Evolutionary conservation across 2,113 vertebrate species (phyloP).

Genomic region (Picathartes gymnocephalus): DNA sequence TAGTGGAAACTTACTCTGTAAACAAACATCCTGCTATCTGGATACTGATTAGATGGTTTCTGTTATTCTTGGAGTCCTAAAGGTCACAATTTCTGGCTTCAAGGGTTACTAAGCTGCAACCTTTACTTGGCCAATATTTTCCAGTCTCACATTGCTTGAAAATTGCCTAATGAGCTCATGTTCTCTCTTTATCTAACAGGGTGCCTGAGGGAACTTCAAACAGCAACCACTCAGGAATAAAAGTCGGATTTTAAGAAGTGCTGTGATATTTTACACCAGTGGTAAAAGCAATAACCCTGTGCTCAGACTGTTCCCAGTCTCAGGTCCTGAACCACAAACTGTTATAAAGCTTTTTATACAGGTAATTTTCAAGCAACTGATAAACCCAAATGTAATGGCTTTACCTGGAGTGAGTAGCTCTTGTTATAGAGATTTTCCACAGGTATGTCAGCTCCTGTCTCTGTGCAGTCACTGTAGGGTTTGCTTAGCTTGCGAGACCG

Average conservation of each 20-base stretch:
- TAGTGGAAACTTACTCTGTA: slow-evolving; percentile 58
- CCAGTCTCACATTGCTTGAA: slow-evolving; percentile 56
- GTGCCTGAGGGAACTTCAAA: slow-evolving; percentile 46
- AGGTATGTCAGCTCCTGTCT: slow-evolving; percentile 69
- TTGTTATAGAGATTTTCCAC: slow-evolving; percentile 76
- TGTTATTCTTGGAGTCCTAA: slow-evolving; percentile 49
- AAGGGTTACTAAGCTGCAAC: slow-evolving; percentile 61
- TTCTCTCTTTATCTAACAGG: slow-evolving; percentile 44
- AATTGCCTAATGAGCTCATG: slow-evolving; percentile 56
- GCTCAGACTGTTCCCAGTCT: neutral
- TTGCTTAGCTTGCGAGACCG: slow-evolving; percentile 74
- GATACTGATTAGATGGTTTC: slow-evolving; percentile 61
- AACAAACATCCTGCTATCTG: slow-evolving; percentile 60
- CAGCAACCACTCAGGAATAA: slow-evolving; percentile 17
- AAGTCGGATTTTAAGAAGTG: neutral
- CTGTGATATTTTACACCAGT: neutral
- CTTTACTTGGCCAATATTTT: slow-evolving; percentile 61
- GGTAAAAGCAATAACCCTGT: neutral
- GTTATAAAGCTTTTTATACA: neutral
- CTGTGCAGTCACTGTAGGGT: slow-evolving; percentile 79
- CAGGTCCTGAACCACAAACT: neutral
- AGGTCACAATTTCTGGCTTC: slow-evolving; percentile 65
- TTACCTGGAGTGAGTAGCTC: slow-evolving; percentile 79
- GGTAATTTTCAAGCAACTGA: neutral
- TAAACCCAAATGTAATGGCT: neutral